Base-by-base conservation (phyloP, 2,888 invertebrate genomes). In the Amblyteles armatorius region DNA sequence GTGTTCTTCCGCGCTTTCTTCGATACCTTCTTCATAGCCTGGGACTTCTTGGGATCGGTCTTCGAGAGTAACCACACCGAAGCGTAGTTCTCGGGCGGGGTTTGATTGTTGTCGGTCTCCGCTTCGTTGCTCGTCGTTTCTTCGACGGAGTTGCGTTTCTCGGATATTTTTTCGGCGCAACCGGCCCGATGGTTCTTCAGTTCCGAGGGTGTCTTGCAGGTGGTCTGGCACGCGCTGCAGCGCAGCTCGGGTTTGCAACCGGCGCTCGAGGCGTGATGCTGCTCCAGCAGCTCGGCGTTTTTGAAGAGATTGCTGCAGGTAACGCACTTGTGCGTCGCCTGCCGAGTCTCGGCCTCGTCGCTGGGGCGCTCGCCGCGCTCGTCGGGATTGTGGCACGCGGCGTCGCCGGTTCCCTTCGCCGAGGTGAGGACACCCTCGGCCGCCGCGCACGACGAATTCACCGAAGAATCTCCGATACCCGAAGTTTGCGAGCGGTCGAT, bases 261-360 rank as follows among this genome's bases (percentile, higher is more conserved):
- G 3, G 29, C 6, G n/a, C 29, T 73, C 11, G 68, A 68, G 0
- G 7, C n/a, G 48, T 13, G 50, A 73, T 89, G 89, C 22, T 76
- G n/a, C n/a, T 72, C 69, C 29, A 88, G 33, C 6, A n/a, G 0
- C 1, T 29, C 5, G 11, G 55, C 60, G 22, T 77, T n/a, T n/a
- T 81, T 40, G 33, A 87, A 88, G 3, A 11, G 22, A 6, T 6
- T n/a, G 36, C 68, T 68, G 50, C 89, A 90, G 22, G 60, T 68
- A 3, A 71, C 68, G 60, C 89, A 89, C 44, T 60, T 85, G 44
- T 84, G 81, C n/a, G 0, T 22, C 2, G 26, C 13, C 19, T 33
- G 33, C 33, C 0, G 33, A 33, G 33, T 33, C 19, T 19, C 44
- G 33, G 60, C 44, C 19, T 82, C 74, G 22, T 60, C 29, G 19